These are phyloP conservation scores for Blastomussa wellsi DNA, from an alignment of 92 coral and sea anemone genomes.

Conservation along the genomic window DNA sequence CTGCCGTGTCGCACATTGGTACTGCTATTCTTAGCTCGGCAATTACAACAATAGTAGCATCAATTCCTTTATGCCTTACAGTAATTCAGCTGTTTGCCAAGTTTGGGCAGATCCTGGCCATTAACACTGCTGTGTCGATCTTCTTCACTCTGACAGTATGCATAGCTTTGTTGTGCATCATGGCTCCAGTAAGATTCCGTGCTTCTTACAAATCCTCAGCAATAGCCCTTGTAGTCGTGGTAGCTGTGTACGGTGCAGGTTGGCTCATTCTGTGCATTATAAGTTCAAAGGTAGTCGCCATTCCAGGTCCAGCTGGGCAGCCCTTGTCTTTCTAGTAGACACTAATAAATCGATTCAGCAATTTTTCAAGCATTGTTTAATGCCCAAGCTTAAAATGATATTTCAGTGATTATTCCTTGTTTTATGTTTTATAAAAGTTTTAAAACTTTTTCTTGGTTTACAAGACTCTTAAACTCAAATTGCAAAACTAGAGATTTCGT, in stretches of 20 bases:
- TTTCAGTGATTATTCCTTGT: no score
- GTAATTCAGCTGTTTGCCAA: constrained; percentile 95
- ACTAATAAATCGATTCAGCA: no score
- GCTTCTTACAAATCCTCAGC: constrained; percentile 47
- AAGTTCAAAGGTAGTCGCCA: constrained; percentile 60
- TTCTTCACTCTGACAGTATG: constrained; percentile 82
- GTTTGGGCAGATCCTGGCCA: constrained; percentile 95
- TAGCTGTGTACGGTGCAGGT: constrained; percentile 35
- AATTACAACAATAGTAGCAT: constrained; percentile 86
- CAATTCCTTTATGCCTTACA: constrained; percentile 90
- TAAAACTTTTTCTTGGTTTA: no score
- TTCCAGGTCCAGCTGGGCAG: constrained; percentile 87
- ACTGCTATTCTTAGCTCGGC: constrained; percentile 95
- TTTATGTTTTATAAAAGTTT: no score
- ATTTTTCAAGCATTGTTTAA: no score
- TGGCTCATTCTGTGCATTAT: constrained; percentile 53
- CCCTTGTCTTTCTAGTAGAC: constrained; percentile 55
- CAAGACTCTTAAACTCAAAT: no score
- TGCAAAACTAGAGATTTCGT: no score
- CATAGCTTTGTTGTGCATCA: constrained; percentile 73
- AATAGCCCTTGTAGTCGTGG: constrained; percentile 55
- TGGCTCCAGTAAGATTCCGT: constrained; percentile 83
- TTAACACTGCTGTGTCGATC: constrained; percentile 91
- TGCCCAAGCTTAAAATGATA: no score
- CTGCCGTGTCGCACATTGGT: constrained; percentile 97